A percentile compares a stretch with the other conserved stretches of the same genome.
These are phyloP conservation scores for Drosophila nannoptera DNA, from an alignment of 1,140 invertebrate genomes.

Conservation along the genomic window DNA sequence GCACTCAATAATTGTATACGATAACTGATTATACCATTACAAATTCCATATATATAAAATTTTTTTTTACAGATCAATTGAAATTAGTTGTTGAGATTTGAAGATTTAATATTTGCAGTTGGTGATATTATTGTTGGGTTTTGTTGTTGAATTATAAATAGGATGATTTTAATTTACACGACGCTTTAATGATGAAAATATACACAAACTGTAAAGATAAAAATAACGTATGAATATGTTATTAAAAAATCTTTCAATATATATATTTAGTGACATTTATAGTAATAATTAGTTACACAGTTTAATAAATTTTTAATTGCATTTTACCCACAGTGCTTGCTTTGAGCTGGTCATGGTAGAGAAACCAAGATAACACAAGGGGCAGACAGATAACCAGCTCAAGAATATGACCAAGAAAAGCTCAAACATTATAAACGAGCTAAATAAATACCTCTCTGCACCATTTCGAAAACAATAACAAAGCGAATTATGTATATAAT, in stretches of 20 bases:
- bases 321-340: conserved; percentile 46
- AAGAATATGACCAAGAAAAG: conserved; percentile 41
- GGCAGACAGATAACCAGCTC: conserved; percentile 41
- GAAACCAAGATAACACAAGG: conserved; percentile 51
- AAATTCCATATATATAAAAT: conserved; percentile 14
- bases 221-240: conserved; percentile 1
- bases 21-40: conserved; percentile 55
- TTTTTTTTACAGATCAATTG: conserved; percentile 65
- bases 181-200: conserved; percentile 76
- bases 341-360: conserved; percentile 73
- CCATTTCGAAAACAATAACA: conserved; percentile 65
- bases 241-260: background rate
- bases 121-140: conserved; percentile 17
- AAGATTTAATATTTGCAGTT: conserved; percentile 32
- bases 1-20: conserved; percentile 55
- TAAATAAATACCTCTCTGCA: conserved; percentile 48
- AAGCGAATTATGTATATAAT: conserved; percentile 45
- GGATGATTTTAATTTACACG: conserved; percentile 75
- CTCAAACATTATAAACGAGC: conserved; percentile 48
- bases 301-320: conserved; percentile 1
- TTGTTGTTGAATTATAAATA: conserved; percentile 64
- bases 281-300: background rate
- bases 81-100: conserved; percentile 46
- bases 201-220: conserved; percentile 73
- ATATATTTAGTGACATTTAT: conserved; percentile 1